Conservation (phyloP, 2,888 invertebrate species). For the Stenodera caucasica region DNA sequence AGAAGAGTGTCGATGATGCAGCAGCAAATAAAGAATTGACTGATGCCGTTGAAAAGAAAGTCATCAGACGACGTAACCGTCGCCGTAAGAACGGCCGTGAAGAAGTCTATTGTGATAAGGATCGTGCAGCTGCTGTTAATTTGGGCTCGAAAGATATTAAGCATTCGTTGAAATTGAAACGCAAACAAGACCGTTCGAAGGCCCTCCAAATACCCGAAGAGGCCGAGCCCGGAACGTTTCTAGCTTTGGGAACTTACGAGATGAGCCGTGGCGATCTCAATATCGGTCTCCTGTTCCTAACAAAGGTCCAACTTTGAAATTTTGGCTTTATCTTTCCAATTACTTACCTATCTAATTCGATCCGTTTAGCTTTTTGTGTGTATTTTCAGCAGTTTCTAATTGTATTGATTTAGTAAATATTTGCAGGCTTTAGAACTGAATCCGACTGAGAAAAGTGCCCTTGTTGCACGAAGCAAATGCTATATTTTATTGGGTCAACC, state of each 20-base stretch:
- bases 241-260: conserved; percentile 76
- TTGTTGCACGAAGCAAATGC: conserved; percentile 88
- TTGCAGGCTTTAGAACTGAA: conserved; percentile 85
- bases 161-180: conserved; percentile 77
- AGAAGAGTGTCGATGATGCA: conserved; percentile 53
- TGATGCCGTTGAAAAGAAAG: conserved; percentile 45
- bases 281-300: conserved; percentile 74
- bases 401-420: conserved; percentile 29
- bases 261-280: conserved; percentile 73
- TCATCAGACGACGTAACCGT: conserved; percentile 54
- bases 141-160: conserved; percentile 87
- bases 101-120: conserved; percentile 87
- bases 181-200: conserved; percentile 74
- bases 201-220: conserved; percentile 75
- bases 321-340: no score
- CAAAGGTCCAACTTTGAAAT: conserved; percentile 64
- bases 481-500: conserved; percentile 84
- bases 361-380: neutral
- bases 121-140: conserved; percentile 86
- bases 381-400: neutral
- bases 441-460: conserved; percentile 79
- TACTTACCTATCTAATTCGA: neutral
- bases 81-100: conserved; percentile 59
- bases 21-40: conserved; percentile 43
- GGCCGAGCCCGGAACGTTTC: conserved; percentile 74